Conservation (phyloP, 2,888 invertebrate species). For the Agrypnus murinus region DNA sequence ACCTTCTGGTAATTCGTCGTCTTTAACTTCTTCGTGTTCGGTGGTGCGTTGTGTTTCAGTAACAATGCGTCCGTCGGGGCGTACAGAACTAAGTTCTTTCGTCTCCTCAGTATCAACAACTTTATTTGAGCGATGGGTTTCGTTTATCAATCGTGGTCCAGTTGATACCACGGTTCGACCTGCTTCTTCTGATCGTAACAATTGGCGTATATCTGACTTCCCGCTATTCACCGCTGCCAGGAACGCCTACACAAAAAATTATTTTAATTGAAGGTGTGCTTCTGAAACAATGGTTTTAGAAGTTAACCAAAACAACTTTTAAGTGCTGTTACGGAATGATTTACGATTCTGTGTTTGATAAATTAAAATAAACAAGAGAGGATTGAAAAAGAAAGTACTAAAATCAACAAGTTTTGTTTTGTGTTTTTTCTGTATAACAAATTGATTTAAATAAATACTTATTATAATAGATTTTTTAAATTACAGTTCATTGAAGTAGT, state of each 20-base stretch:
- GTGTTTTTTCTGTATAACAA: too few species aligned
- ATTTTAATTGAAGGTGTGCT: conserved; percentile 8
- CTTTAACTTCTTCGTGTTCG: conserved; percentile 88
- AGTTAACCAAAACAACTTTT: conserved; percentile 1
- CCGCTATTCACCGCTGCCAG: conserved; percentile 81
- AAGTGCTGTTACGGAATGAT: too few species aligned
- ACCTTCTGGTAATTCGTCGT: conserved; percentile 84
- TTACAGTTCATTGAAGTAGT: too few species aligned
- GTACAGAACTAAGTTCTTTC: conserved; percentile 83
- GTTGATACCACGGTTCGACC: conserved; percentile 78
- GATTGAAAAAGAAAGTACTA: too few species aligned
- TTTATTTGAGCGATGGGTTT: conserved; percentile 84
- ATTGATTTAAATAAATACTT: too few species aligned
- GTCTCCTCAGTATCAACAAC: conserved; percentile 91
- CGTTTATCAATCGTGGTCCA: conserved; percentile 84
- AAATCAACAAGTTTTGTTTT: too few species aligned
- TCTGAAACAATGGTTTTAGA: conserved; percentile 25
- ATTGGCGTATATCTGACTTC: conserved; percentile 81
- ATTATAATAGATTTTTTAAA: too few species aligned
- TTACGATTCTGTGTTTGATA: too few species aligned
- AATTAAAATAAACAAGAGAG: too few species aligned
- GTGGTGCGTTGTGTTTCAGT: conserved; percentile 89
- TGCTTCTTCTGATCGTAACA: conserved; percentile 75
- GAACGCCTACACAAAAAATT: conserved; percentile 76
- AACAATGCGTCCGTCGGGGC: conserved; percentile 88